phyloP scores from a whole-genome alignment of 2,888 invertebrate genomes.

The Drosophila barbarae region DNA sequence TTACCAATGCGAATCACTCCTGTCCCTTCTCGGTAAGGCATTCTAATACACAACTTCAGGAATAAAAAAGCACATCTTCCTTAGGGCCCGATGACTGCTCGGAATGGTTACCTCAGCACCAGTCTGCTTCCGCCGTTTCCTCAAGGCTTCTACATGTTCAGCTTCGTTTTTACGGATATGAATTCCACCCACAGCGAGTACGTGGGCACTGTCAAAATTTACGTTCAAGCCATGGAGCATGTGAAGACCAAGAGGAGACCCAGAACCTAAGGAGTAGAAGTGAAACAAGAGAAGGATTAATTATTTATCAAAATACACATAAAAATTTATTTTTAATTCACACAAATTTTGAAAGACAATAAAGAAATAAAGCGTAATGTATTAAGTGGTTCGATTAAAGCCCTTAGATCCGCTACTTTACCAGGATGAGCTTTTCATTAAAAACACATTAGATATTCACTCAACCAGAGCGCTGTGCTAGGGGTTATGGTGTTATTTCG shows the following conservation, averaged over 20 bases:
- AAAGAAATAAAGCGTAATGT: too few species aligned
- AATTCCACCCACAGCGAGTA: conserved; percentile 4
- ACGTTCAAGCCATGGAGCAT: neutral
- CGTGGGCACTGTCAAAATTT: neutral
- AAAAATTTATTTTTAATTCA: too few species aligned
- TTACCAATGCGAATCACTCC: conserved; percentile 43
- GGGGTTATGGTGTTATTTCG: neutral
- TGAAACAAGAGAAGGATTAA: neutral
- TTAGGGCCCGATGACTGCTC: conserved; percentile 3
- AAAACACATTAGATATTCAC: neutral
- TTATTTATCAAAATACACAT: neutral
- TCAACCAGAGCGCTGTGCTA: neutral
- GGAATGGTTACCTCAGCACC: conserved; percentile 4
- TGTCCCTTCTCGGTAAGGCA: conserved; percentile 33
- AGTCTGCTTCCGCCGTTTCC: conserved; percentile 12
- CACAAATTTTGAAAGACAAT: too few species aligned
- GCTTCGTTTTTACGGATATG: neutral
- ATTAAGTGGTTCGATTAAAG: too few species aligned
- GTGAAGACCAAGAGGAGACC: neutral
- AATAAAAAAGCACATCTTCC: neutral
- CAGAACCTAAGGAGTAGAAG: neutral
- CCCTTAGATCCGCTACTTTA: neutral
- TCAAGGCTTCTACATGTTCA: conserved; percentile 1
- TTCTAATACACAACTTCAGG: too few species aligned
- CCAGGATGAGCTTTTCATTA: neutral